Evolutionary conservation across 2,888 invertebrate genomes (phyloP), one percentile per base, ranked within the genome.

Genomic region (Anthoptus insignis): DNA sequence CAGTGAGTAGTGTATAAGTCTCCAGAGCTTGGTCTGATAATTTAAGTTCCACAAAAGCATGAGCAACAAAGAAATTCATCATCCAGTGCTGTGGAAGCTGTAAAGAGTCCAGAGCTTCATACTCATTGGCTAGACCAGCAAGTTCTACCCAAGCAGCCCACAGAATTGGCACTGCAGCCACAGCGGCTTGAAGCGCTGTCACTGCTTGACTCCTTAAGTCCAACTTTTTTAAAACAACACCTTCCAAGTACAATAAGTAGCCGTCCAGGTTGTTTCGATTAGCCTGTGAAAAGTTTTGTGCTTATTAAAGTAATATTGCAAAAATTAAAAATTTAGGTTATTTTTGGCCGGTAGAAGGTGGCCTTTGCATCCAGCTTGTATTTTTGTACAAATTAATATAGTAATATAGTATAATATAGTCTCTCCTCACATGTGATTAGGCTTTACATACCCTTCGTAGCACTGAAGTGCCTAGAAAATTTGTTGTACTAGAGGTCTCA

Each of bases 91-190:
- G 95, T 0, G 99, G 98, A 45, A 97, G 84, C 65, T 94, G 94
- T 4, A 96, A 81, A 3, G 94, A 92, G 66, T 95, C 94, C 19
- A 97, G 81, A 57, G 96, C 97, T 77, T 97, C 97, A 85, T 96
- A 96, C 76, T 97, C 97, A 69, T 96, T 95, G 59, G 99, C 96
- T 1, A 99, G 90, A 8, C 97, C 95, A 0, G 98, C 97, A 13
- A 99, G 90, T 84, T 99, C 99, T 34, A 98, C 94, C 98, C 99
- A 99, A 0, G 99, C 97, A 45, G 98, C 97, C 99, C 99, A 99
- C 67, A 99, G 95, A 78, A 97, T 95, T 0, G 99, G 99, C 60
- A 96, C 95, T 45, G 95, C 93, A 65, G 96, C 95, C 11, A 98
- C 95, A 0, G 99, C 95, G 77, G 97, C 96, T 19, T 97, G 94